phyloP scores from a whole-genome alignment of 2,888 invertebrate species.

The Drosophila conformis region DNA sequence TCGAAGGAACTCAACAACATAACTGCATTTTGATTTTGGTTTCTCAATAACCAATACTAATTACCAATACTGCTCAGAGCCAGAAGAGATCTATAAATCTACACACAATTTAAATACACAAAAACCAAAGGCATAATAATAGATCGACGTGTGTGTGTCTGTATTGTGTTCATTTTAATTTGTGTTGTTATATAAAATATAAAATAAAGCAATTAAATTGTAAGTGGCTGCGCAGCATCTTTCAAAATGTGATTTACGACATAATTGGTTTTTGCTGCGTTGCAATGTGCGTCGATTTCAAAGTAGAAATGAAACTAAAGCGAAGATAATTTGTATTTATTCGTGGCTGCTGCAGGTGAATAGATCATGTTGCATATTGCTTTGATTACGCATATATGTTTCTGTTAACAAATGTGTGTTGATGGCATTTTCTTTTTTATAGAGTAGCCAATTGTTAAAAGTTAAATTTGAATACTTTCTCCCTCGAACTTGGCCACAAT shows the following conservation, averaged over 20 bases:
- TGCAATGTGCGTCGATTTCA: neutral
- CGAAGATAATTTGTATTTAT: neutral
- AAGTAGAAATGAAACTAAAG: neutral
- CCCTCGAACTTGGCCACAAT: neutral
- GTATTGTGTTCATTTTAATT: neutral
- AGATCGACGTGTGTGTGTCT: neutral
- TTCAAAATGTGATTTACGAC: neutral
- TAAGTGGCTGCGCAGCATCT: neutral
- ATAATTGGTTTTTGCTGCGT: neutral
- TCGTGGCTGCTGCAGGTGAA: neutral
- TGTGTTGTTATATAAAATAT: neutral
- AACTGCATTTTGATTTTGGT: neutral
- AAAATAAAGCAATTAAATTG: neutral
- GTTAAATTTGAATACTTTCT: neutral
- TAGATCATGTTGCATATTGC: neutral
- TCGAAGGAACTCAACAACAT: neutral
- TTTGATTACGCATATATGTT: neutral
- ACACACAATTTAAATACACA: neutral
- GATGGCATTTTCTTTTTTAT: neutral
- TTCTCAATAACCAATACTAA: neutral
- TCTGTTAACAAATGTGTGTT: neutral
- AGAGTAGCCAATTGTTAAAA: neutral
- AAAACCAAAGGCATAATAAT: neutral
- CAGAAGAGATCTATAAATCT: neutral
- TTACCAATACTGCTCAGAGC: neutral